These are phyloP conservation scores for Luehdorfia chinensis DNA, from an alignment of 1,140 invertebrate species.

Conservation along the genomic window DNA sequence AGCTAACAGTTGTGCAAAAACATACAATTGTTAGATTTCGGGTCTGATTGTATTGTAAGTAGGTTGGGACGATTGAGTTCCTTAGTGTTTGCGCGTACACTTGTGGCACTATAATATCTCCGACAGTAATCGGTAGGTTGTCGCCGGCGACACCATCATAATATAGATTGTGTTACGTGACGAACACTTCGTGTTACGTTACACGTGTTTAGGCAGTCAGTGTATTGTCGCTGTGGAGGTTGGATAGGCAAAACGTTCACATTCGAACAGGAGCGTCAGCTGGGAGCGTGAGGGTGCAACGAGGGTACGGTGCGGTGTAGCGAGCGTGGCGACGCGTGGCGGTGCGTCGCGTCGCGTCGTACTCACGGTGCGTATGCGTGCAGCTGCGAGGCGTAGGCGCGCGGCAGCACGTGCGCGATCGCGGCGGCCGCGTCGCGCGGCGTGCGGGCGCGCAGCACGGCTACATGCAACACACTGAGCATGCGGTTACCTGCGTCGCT, in stretches of 20 bases:
- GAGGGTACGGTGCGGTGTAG: slow-evolving; percentile 22
- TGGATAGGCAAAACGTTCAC: not conserved
- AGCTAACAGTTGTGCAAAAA: too few species aligned
- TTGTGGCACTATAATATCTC: too few species aligned
- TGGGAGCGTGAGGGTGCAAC: slow-evolving; percentile 33
- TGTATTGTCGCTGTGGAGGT: too few species aligned
- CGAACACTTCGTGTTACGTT: too few species aligned
- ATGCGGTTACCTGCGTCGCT: slow-evolving; percentile 69
- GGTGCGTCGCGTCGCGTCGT: slow-evolving; percentile 36
- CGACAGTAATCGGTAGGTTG: too few species aligned
- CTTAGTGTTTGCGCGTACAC: too few species aligned
- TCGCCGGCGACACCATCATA: too few species aligned
- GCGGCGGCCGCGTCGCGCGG: slow-evolving; percentile 27
- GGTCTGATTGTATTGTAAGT: too few species aligned
- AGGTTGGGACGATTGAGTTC: too few species aligned
- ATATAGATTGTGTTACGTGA: too few species aligned
- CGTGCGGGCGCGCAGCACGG: slow-evolving; percentile 34
- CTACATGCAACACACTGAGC: slow-evolving; percentile 45
- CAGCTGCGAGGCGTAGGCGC: slow-evolving; percentile 75
- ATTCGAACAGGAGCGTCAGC: slow-evolving; percentile 15
- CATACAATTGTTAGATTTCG: too few species aligned
- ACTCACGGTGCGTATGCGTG: slow-evolving; percentile 87
- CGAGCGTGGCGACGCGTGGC: slow-evolving; percentile 20
- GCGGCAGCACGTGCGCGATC: slow-evolving; percentile 76
- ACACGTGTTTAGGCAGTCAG: too few species aligned